phyloP scores from a whole-genome alignment of 2,888 invertebrate genomes.

The Balanococcus diminutus region DNA sequence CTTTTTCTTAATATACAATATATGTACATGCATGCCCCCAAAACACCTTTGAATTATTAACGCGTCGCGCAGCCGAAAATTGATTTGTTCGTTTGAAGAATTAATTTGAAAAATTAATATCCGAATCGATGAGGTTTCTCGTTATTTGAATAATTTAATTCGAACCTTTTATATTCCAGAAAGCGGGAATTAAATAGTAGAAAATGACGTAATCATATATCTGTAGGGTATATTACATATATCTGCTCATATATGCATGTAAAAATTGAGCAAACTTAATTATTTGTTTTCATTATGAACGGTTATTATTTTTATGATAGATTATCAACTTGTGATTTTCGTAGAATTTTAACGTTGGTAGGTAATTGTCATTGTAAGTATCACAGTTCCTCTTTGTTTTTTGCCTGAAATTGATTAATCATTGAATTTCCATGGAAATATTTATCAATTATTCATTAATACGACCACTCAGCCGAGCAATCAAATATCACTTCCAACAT shows the following conservation, averaged over 20 bases:
- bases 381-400: too few relatives aligned
- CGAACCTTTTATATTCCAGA: not conserved
- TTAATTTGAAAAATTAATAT: not conserved
- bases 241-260: too few relatives aligned
- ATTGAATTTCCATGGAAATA: too few relatives aligned
- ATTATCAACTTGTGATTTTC: not conserved
- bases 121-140: not conserved
- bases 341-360: not conserved
- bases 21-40: not conserved
- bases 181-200: not conserved
- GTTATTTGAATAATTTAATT: not conserved
- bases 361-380: too few relatives aligned
- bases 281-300: not conserved
- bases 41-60: not conserved
- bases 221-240: too few relatives aligned
- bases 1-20: not conserved
- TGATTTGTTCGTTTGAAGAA: not conserved
- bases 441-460: too few relatives aligned
- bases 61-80: not conserved
- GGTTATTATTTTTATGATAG: not conserved
- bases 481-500: too few relatives aligned
- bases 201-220: not conserved
- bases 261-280: not conserved
- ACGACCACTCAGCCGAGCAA: too few relatives aligned
- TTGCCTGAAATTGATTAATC: too few relatives aligned